Evolutionary conservation across 2,113 vertebrate species (phyloP), one percentile per base, ranked within the genome.

Genomic region (Peucedramus taeniatus): DNA sequence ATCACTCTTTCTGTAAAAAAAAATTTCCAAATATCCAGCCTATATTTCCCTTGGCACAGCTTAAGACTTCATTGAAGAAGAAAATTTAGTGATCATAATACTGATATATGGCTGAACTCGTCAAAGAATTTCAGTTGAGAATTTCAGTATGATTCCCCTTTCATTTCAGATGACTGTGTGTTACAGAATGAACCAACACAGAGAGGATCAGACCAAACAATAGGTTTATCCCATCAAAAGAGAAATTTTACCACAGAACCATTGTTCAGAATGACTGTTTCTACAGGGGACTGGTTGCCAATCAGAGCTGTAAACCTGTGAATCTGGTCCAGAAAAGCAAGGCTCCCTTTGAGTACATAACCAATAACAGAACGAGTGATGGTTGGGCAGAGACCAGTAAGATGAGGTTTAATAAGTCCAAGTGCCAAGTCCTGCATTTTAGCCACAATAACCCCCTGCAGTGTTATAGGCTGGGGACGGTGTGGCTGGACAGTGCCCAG

Each of bases 91-190:
- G 53, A 64, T 54, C 5, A 39, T 66, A 59, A 31, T 19, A 57
- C 26, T 39, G 3, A 5, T 49, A 37, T 37, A 57, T 49, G 13
- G 40, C 23, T 71, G 24, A 83, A 66, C 23, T 83, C 13, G 21
- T 11, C 39, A 50, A 68, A 78, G 22, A 90, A 79, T 19, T 90
- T 87, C 65, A 53, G 50, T 4, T 75, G 49, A 79, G 15, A 15
- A 53, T 61, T 86, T 70, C 69, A 51, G 26, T 49, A 44, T n/a
- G 53, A 66, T 40, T 91, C 11, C 60, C 65, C 40, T 94, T 97
- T 83, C 3, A 44, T 98, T 98, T 89, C 94, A 99, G 98, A 78
- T 60, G 97, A 98, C 78, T 98, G 97, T 61, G 70, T 95, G 80
- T 87, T 76, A 15, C 97, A 97, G 98, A 96, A 93, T 51, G 54